Evolutionary conservation across 2,888 invertebrate genomes (phyloP), one percentile per base, ranked within the genome.

Genomic region (Oxycera nigricornis): DNA sequence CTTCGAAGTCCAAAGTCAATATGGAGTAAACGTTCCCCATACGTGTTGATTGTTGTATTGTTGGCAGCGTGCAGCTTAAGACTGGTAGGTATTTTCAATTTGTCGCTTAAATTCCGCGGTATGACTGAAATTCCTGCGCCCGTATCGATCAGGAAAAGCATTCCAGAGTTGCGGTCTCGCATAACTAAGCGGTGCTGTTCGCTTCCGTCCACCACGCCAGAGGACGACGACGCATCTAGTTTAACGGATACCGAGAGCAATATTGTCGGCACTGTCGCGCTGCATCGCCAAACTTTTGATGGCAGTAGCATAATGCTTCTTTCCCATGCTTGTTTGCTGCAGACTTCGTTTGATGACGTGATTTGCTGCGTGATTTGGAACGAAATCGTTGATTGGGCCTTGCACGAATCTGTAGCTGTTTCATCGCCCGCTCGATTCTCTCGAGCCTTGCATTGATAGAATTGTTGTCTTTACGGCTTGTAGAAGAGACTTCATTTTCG

Each of bases 221-320:
- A 22, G 9, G 35, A 20, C 62, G 62, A 62, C 35, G 62, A 9
- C 62, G 22, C 7, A 17, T 67, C 26, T 67, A 67, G 67, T 67
- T 67, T 67, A 14, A 11, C 31, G n/a, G 31, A 14, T 20, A 20
- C 14, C 22, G 14, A 28, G 4, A 67, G 22, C 22, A 39, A 28
- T 28, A 68, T 2, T n/a, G 14, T 2, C 68, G 41, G 28, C 50
- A 68, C 17, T 68, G 46, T 2, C 24, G 41, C 3, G 68, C 68
- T 26, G 24, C 24, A 22, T 11, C 3, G 7, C 22, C 22, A 26
- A 68, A 68, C 2, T n/a, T 2, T 4, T 0, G 14, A 26, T 68
- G 68, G 30, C 28, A 68, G 7, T 7, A 67, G 24, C 41, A 67
- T 24, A 67, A n/a, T 1, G 9, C 17, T 22, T n/a, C n/a, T n/a